Percentiles rank a stretch among this genome's conserved stretches.
phyloP scores from a whole-genome alignment of 2,888 invertebrate genomes.

The Drosophila vallismaia region DNA sequence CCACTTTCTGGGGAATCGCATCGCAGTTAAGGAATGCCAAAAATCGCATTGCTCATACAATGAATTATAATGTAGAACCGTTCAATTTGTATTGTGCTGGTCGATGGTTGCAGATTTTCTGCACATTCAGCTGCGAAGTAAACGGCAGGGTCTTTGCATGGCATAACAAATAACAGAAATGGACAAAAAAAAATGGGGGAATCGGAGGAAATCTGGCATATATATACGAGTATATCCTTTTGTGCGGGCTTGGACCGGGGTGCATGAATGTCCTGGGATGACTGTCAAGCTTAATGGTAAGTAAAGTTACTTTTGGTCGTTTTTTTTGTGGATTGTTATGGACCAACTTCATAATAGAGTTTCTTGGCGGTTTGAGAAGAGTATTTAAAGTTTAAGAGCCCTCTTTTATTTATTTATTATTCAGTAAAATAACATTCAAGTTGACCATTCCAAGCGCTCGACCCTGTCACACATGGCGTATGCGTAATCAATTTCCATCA shows the following conservation, averaged over 20 bases:
- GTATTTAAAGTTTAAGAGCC: not conserved
- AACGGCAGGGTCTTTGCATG: constrained; percentile 48
- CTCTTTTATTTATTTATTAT: not conserved
- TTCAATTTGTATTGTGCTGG: constrained; percentile 61
- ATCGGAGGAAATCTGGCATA: constrained; percentile 11
- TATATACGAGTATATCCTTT: not conserved
- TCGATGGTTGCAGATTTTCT: constrained; percentile 8
- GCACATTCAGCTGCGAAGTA: not conserved
- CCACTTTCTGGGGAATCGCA: constrained; percentile 50
- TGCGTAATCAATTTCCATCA: constrained; percentile 56
- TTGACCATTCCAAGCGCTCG: constrained; percentile 1
- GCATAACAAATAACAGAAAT: not conserved
- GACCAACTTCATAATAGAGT: not conserved
- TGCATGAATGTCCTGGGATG: constrained; percentile 2
- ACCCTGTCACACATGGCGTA: constrained; percentile 53
- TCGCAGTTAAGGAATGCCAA: constrained; percentile 34
- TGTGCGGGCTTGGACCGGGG: not conserved
- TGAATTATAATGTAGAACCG: constrained; percentile 69
- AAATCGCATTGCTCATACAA: constrained; percentile 64
- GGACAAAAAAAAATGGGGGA: not conserved
- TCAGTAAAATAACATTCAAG: not conserved
- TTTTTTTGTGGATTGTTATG: not conserved
- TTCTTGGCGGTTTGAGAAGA: not conserved
- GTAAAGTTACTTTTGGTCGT: constrained; percentile 20
- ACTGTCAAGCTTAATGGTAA: constrained; percentile 29